Evolutionary conservation across 2,113 vertebrate species (phyloP).

Genomic region (Daubentonia madagascariensis): DNA sequence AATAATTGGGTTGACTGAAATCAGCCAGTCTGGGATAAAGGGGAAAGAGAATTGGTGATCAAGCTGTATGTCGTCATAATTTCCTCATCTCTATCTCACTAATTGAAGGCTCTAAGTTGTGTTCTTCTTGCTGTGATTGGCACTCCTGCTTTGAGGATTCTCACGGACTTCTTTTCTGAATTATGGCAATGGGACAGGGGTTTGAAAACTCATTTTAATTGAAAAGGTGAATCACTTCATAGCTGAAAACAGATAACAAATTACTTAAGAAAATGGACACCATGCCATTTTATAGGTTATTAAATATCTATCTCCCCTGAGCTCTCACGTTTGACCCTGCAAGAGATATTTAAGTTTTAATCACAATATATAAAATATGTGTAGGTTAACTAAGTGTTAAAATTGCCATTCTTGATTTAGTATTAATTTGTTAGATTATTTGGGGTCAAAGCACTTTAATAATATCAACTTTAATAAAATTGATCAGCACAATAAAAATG

Average conservation of each 20-base stretch:
- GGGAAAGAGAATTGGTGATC: neutral
- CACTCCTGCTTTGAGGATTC: neutral
- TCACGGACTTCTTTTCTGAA: constrained; percentile 28
- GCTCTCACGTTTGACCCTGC: neutral
- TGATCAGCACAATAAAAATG: neutral
- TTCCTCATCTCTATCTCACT: neutral
- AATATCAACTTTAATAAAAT: neutral
- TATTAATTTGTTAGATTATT: neutral
- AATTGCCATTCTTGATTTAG: constrained; percentile 8
- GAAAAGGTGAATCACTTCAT: neutral
- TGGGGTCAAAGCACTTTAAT: neutral
- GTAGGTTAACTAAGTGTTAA: neutral
- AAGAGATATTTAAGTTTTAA: neutral
- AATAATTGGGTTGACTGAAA: neutral
- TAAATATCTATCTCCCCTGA: neutral
- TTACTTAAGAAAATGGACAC: neutral
- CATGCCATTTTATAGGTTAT: neutral
- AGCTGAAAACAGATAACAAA: neutral
- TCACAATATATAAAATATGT: neutral
- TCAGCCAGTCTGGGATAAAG: neutral
- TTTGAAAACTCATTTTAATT: constrained; percentile 16
- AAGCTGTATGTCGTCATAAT: neutral
- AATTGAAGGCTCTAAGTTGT: neutral
- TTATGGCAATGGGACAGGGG: neutral
- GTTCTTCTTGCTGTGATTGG: neutral